Evolutionary conservation across 2,113 vertebrate species (phyloP), one percentile per base, ranked within the genome.

Genomic region (Tetrao urogallus): DNA sequence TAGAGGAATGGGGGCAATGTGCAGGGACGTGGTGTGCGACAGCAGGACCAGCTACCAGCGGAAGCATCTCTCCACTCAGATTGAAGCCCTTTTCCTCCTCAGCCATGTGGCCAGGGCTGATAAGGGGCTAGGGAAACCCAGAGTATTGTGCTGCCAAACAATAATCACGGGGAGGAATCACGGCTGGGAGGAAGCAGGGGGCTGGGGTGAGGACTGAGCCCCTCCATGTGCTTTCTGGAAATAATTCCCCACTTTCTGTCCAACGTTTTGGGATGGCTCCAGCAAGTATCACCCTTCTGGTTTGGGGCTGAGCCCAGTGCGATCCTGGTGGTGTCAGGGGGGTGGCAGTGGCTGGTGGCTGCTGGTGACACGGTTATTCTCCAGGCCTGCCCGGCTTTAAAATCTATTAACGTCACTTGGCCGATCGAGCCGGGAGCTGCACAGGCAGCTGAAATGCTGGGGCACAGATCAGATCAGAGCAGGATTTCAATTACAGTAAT

Each of bases 401-500:
- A 93, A 90, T 92, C 93, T 86, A 80, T 94, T 95, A 96, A 88
- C 2, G 34, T 94, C 90, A 95, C 89, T 96, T 94, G 92, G 92
- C 90, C 21, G 5, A 75, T 85, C 0, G 19, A 94, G 92, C 61
- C 1, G 6, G 91, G 94, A 86, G 75, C 82, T 1, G 11, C 72
- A 28, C 75, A 91, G 94, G 94, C 95, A 94, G 93, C 93, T 94
- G 82, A 76, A 92, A 89, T 8, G 0, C 63, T 89, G 8, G 4
- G 88, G 92, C 92, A 89, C 1, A 18, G 90, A 73, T 94, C 82
- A 89, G 93, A 96, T 93, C 94, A 93, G 93, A 96, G 93, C 93
- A 86, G 92, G 94, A 96, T 96, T 96, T 96, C 96, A 95, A 94
- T 93, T 91, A 93, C 88, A 83, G 93, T 94, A 94, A 96, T 94